Conservation (phyloP, 1,140 invertebrate species). For the Akabosia matsudoensis region DNA sequence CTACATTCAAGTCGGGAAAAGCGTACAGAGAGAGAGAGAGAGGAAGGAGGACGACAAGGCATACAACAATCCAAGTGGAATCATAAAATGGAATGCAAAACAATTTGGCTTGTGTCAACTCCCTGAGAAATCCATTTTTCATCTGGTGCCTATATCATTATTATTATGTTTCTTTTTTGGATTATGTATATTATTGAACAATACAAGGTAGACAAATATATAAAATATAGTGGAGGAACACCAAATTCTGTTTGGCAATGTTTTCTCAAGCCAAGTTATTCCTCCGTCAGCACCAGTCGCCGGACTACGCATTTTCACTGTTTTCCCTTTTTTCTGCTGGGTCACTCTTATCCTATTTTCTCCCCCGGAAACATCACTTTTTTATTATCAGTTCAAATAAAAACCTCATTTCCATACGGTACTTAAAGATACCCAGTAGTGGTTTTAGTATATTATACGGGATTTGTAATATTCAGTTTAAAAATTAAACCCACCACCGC, state of each 20-base stretch:
- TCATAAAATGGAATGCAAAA: conserved; percentile 24
- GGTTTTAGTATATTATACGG: too few relatives aligned
- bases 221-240: neutral
- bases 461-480: too few relatives aligned
- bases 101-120: conserved; percentile 24
- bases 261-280: too few relatives aligned
- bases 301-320: neutral
- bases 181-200: neutral
- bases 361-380: conserved; percentile 16
- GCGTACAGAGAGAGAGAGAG: neutral
- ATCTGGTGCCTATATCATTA: conserved; percentile 5
- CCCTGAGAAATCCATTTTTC: conserved; percentile 22
- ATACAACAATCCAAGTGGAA: too few relatives aligned
- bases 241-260: neutral
- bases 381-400: conserved; percentile 22
- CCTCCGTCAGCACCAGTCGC: conserved; percentile 10
- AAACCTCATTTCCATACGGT: conserved; percentile 16
- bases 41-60: too few relatives aligned
- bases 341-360: conserved; percentile 14
- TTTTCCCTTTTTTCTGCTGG: conserved; percentile 1
- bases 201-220: neutral
- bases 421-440: too few relatives aligned
- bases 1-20: neutral
- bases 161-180: neutral
- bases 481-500: too few relatives aligned